A percentile compares a stretch with the other conserved stretches of the same genome.
phyloP scores from a whole-genome alignment of 2,113 vertebrate genomes.

The Gymnarchus niloticus region DNA sequence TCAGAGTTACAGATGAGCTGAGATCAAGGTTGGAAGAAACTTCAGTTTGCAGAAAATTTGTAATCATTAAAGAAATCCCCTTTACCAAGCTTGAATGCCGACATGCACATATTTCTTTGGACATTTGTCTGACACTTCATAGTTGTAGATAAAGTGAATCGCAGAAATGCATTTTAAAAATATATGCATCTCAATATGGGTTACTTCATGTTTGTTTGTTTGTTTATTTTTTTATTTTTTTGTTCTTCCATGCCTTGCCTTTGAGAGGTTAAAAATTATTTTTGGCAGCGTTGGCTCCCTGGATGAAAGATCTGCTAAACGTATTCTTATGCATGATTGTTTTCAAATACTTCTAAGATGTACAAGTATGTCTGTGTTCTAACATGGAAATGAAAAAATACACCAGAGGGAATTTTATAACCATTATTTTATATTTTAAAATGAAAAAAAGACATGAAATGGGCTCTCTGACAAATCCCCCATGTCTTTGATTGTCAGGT shows the following conservation, averaged over 20 bases:
- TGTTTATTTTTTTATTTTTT: not conserved
- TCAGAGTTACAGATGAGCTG: not conserved
- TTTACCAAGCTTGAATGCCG: not conserved
- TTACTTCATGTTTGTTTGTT: not conserved
- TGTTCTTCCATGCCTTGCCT: conserved; percentile 1
- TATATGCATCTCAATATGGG: not conserved
- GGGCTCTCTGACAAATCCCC: no score
- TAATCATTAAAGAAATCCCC: not conserved
- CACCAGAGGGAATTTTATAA: not conserved
- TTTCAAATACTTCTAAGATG: not conserved
- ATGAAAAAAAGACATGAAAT: no score
- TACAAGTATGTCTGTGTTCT: not conserved
- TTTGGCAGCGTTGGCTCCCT: conserved; percentile 10
- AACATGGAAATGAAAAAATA: not conserved
- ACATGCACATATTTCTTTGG: not conserved
- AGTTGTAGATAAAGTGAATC: not conserved
- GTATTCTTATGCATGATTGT: not conserved
- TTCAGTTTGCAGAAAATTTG: not conserved
- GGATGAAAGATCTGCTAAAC: not conserved
- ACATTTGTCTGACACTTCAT: not conserved
- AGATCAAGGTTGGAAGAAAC: not conserved
- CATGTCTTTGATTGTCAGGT: no score
- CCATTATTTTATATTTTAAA: no score
- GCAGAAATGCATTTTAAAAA: not conserved
- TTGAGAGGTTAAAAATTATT: not conserved